A percentile compares a stretch with the other conserved stretches of the same genome.
These are phyloP conservation scores for Drosophila fuyamai DNA, from an alignment of 1,140 invertebrate genomes.

Conservation along the genomic window DNA sequence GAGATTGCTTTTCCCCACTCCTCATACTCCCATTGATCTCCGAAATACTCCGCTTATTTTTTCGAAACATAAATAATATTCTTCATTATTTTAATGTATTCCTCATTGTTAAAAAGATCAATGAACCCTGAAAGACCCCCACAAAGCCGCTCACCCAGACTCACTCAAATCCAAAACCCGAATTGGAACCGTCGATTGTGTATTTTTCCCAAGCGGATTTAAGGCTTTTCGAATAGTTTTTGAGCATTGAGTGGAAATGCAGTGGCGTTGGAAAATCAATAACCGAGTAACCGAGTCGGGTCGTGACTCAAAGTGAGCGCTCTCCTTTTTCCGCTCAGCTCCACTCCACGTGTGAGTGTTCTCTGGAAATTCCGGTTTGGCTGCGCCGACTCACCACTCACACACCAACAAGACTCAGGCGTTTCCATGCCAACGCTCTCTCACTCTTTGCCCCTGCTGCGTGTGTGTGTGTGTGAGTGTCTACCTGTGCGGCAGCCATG, in stretches of 20 bases:
- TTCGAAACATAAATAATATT: not conserved
- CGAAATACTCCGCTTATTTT: not conserved
- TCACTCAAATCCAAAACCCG: constrained; percentile 26
- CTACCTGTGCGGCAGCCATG: constrained; percentile 82
- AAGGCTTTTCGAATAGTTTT: constrained; percentile 41
- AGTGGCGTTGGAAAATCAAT: constrained; percentile 71
- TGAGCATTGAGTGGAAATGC: constrained; percentile 56
- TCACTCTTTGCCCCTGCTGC: constrained; percentile 3
- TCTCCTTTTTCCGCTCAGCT: constrained; percentile 5
- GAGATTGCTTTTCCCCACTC: too few relatives aligned
- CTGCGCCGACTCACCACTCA: constrained; percentile 72
- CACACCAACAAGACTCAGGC: not conserved
- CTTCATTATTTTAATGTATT: constrained; percentile 4
- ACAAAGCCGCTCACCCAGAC: constrained; percentile 21
- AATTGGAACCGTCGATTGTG: constrained; percentile 27
- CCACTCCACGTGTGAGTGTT: constrained; percentile 23
- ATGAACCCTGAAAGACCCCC: constrained; percentile 33
- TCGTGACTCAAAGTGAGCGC: constrained; percentile 56
- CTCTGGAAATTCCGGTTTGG: constrained; percentile 62
- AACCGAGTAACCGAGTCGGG: constrained; percentile 48
- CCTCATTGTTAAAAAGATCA: constrained; percentile 17
- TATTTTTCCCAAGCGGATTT: constrained; percentile 42
- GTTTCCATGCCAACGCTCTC: constrained; percentile 70
- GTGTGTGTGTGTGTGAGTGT: constrained; percentile 43
- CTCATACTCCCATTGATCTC: not conserved